A percentile compares a stretch with the other conserved stretches of the same genome.
phyloP scores from a whole-genome alignment of 2,113 vertebrate species.

The Vulpes lagopus region DNA sequence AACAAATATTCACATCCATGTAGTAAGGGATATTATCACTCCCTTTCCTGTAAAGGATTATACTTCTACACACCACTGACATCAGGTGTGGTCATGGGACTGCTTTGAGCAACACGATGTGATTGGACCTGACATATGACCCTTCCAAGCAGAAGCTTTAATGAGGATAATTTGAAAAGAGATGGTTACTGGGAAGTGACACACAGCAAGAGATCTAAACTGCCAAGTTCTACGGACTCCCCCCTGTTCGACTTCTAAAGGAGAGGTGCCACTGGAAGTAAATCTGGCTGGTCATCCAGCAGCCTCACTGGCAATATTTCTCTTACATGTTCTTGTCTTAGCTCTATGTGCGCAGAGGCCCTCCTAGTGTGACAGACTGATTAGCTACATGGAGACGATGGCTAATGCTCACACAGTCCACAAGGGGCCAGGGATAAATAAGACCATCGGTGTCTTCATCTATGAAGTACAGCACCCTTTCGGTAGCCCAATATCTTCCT shows the following conservation, averaged over 20 bases:
- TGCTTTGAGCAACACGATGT: background rate
- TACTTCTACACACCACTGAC: background rate
- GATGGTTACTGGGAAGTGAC: background rate
- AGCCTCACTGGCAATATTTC: background rate
- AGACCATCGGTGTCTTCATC: background rate
- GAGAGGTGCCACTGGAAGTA: background rate
- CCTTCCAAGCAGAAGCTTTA: background rate
- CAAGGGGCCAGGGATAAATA: background rate
- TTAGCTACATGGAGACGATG: background rate
- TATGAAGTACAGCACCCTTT: background rate
- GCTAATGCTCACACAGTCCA: background rate
- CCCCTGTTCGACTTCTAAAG: background rate
- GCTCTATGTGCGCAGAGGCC: background rate
- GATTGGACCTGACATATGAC: background rate
- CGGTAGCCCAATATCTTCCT: background rate
- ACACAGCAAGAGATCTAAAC: background rate
- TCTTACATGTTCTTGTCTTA: background rate
- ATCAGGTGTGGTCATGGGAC: background rate
- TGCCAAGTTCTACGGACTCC: background rate
- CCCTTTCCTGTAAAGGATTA: background rate
- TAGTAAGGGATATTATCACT: background rate
- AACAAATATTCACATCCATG: background rate
- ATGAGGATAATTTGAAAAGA: background rate
- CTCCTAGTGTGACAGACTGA: background rate
- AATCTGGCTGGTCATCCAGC: background rate